phyloP scores from a whole-genome alignment of 2,113 vertebrate species.

The Stegastes partitus region DNA sequence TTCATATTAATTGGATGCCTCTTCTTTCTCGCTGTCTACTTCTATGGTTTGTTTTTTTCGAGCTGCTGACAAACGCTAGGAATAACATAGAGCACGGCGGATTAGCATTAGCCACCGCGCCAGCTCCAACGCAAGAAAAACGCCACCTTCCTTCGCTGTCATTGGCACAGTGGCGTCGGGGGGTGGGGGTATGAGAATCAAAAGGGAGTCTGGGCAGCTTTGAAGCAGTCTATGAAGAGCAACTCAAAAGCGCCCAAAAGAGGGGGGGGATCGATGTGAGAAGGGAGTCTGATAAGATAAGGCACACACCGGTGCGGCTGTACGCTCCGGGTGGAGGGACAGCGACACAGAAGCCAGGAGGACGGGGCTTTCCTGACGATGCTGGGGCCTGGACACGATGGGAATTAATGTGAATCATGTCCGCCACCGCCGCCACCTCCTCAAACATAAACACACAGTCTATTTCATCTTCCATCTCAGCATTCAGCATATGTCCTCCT shows the following conservation, averaged over 20 bases:
- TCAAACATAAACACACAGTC: conserved; percentile 31
- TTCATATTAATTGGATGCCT: conserved; percentile 77
- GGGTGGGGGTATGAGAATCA: conserved; percentile 9
- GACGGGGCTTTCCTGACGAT: conserved; percentile 46
- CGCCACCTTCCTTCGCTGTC: conserved; percentile 2
- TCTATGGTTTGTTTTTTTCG: conserved; percentile 18
- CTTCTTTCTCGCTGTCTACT: conserved; percentile 31
- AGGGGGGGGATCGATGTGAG: conserved; percentile 33
- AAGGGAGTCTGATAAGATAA: conserved; percentile 43
- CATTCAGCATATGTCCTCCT: conserved; percentile 65
- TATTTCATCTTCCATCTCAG: conserved; percentile 55
- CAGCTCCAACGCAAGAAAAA: background rate
- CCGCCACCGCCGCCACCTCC: background rate
- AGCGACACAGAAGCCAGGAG: background rate
- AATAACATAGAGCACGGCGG: conserved; percentile 18
- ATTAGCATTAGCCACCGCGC: conserved; percentile 54
- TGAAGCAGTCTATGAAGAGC: conserved; percentile 35
- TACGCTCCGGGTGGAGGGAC: conserved; percentile 22
- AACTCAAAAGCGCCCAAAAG: conserved; percentile 25
- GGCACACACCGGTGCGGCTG: conserved; percentile 1
- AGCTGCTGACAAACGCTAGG: conserved; percentile 35
- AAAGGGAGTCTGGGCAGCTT: conserved; percentile 19
- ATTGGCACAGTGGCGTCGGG: background rate
- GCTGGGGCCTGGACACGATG: conserved; percentile 32
- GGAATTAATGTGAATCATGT: conserved; percentile 55